These are phyloP conservation scores for Pammene aurita DNA, from an alignment of 2,888 invertebrate genomes.

Conservation along the genomic window DNA sequence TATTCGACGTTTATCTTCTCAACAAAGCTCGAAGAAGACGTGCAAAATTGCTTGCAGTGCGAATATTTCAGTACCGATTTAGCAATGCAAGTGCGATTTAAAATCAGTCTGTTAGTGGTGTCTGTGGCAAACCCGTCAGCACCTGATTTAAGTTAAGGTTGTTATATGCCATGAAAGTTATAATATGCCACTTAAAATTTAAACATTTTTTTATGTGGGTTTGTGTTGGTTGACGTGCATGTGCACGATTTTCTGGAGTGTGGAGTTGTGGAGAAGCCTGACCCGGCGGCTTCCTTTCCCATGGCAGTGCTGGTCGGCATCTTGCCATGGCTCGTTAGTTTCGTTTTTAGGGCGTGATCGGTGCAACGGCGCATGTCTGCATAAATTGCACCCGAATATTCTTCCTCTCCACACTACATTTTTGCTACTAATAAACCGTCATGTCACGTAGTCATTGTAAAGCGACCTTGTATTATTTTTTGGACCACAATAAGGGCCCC, in stretches of 20 bases:
- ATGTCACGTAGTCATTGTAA: slow-evolving; percentile 50
- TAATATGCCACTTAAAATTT: too few relatives aligned
- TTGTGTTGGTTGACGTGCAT: slow-evolving; percentile 40
- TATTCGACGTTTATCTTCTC: slow-evolving; percentile 35
- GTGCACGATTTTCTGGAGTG: slow-evolving; percentile 55
- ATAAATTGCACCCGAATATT: slow-evolving; percentile 71
- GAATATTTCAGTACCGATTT: slow-evolving; percentile 32
- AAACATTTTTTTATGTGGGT: too few relatives aligned
- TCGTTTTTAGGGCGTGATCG: slow-evolving; percentile 79
- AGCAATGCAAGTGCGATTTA: slow-evolving; percentile 35
- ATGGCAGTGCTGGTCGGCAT: slow-evolving; percentile 57
- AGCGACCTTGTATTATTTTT: slow-evolving; percentile 68
- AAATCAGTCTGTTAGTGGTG: slow-evolving; percentile 23
- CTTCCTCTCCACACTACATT: slow-evolving; percentile 53
- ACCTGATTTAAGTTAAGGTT: not conserved
- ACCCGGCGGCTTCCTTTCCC: slow-evolving; percentile 71
- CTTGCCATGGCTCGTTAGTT: slow-evolving; percentile 66
- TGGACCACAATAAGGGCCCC: slow-evolving; percentile 54
- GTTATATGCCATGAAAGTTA: too few relatives aligned
- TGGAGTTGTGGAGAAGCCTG: slow-evolving; percentile 56
- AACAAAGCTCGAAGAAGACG: slow-evolving; percentile 27
- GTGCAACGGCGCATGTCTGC: slow-evolving; percentile 76
- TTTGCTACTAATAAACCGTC: slow-evolving; percentile 42
- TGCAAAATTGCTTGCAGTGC: slow-evolving; percentile 32
- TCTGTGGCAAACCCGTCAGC: slow-evolving; percentile 11